Evolutionary conservation across 92 coral and sea anemone genomes (phyloP).

Genomic region (Epizoanthus rinbou): DNA sequence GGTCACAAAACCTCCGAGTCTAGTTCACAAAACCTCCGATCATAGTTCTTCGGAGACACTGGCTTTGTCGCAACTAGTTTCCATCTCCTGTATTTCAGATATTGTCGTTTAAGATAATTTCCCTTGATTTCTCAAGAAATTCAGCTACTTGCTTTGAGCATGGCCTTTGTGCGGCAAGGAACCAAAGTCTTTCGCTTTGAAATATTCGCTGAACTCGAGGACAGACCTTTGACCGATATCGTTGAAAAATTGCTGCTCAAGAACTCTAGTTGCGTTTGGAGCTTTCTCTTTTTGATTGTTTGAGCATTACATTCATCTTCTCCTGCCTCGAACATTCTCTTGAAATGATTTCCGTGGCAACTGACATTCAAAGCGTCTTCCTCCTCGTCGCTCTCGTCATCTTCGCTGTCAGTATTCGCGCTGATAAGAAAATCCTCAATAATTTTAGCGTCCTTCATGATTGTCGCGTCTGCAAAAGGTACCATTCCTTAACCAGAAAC

Average conservation of each 20-base stretch:
- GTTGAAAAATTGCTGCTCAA: slow-evolving; percentile 57
- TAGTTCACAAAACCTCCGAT: too few species aligned
- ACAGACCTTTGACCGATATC: slow-evolving; percentile 24
- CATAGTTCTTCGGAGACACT: too few species aligned
- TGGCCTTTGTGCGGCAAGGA: slow-evolving; percentile 3
- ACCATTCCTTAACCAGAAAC: neutral
- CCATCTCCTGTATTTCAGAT: too few species aligned
- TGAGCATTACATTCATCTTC: slow-evolving; percentile 51
- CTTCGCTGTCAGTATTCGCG: slow-evolving; percentile 48
- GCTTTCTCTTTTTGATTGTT: slow-evolving; percentile 68
- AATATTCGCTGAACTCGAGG: slow-evolving; percentile 4
- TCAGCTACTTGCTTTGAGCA: neutral
- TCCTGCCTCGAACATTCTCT: slow-evolving; percentile 62
- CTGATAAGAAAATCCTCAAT: slow-evolving; percentile 21
- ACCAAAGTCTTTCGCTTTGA: slow-evolving; percentile 13
- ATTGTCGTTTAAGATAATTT: too few species aligned
- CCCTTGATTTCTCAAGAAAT: too few species aligned
- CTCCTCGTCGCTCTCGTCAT: slow-evolving; percentile 51
- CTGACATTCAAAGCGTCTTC: slow-evolving; percentile 72
- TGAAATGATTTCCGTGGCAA: slow-evolving; percentile 82
- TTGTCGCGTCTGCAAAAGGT: neutral
- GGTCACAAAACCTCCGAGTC: too few species aligned
- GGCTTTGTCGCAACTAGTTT: too few species aligned
- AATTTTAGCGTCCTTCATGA: slow-evolving; percentile 13
- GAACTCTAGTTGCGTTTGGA: slow-evolving; percentile 70